Evolutionary conservation across 1,140 invertebrate genomes (phyloP).

Genomic region (Cyclargus thomasi): DNA sequence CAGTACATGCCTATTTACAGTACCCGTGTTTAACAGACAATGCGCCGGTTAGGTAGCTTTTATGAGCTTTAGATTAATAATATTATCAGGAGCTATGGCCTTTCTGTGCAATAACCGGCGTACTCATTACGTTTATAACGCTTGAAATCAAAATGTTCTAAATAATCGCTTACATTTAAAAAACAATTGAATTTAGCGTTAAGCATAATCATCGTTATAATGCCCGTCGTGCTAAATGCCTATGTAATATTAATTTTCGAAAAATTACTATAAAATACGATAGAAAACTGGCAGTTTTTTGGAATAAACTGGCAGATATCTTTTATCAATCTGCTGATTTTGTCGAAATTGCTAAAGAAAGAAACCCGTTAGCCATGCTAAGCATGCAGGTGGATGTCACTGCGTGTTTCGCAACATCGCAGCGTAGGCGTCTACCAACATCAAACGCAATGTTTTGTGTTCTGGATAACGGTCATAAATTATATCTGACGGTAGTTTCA

Average conservation of each 20-base stretch:
- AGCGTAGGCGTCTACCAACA: constrained; percentile 38
- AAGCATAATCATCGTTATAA: too few species aligned
- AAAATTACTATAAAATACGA: too few species aligned
- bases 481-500: constrained; percentile 45
- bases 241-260: too few species aligned
- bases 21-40: constrained; percentile 20
- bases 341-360: too few species aligned
- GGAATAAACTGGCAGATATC: too few species aligned
- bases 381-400: neutral
- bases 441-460: constrained; percentile 42
- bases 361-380: too few species aligned
- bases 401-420: neutral
- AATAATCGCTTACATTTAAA: neutral
- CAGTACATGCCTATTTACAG: constrained; percentile 14
- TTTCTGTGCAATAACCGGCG: constrained; percentile 27
- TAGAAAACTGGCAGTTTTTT: too few species aligned
- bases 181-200: neutral
- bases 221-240: too few species aligned
- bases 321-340: too few species aligned
- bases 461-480: constrained; percentile 50
- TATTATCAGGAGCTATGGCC: constrained; percentile 30
- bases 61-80: constrained; percentile 34
- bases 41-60: constrained; percentile 26
- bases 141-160: neutral
- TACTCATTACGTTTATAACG: constrained; percentile 15